Conservation (phyloP, 2,113 vertebrate genomes). For the Corvus hawaiiensis region DNA sequence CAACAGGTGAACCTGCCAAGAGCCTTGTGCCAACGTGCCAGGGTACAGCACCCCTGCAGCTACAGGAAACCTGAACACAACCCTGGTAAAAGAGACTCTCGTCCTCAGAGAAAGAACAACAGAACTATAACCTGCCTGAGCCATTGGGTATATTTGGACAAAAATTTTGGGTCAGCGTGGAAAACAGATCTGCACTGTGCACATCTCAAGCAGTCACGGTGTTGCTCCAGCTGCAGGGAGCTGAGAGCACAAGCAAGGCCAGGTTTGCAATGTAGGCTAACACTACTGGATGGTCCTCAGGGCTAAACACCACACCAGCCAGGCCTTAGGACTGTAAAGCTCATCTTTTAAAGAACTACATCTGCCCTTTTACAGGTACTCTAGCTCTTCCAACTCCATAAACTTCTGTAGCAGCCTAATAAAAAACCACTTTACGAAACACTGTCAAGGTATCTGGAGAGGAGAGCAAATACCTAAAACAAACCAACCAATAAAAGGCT, state of each 20-base stretch:
- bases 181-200: background rate
- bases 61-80: background rate
- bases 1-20: background rate
- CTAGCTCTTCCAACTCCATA: slow-evolving; percentile 1
- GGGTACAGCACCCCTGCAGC: background rate
- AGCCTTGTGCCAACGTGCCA: background rate
- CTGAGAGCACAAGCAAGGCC: background rate
- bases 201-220: fast-evolving
- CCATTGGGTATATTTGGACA: background rate
- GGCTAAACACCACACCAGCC: background rate
- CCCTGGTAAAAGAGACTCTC: background rate
- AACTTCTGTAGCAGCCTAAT: slow-evolving; percentile 33
- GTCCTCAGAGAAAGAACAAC: background rate
- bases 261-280: background rate
- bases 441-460: background rate
- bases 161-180: background rate
- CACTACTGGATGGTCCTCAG: background rate
- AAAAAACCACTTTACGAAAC: slow-evolving; percentile 38
- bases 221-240: background rate
- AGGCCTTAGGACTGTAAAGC: background rate
- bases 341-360: background rate
- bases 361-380: slow-evolving; percentile 4
- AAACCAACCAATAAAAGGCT: slow-evolving; percentile 26
- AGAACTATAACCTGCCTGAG: fast-evolving
- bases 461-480: slow-evolving; percentile 19